Base-by-base conservation (phyloP, 2,113 vertebrate species). In the Riparia riparia region DNA sequence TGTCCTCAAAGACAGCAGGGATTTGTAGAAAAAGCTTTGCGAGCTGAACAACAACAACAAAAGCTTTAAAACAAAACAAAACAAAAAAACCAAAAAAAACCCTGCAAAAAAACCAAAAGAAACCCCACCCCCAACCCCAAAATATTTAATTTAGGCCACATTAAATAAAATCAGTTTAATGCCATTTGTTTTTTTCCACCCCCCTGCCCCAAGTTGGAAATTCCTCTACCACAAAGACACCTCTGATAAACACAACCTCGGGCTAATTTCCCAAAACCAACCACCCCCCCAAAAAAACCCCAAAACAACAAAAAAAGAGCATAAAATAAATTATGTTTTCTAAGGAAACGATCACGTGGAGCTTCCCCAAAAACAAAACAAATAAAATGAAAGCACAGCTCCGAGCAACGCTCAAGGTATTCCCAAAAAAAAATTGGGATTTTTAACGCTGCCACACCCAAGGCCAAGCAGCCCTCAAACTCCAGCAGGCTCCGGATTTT, bases 111-210 rank as follows among this genome's bases (percentile, higher is more conserved):
- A 37, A 37, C 37, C 37, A 7, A 37, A 8, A 37, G 10, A 37
- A 37, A 2, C 31, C n/a, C n/a, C n/a, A n/a, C n/a, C n/a, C n/a
- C 18, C 50, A 57, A 24, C 15, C 64, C 65, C 20, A 14, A 83
- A 74, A 57, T 58, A 51, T 82, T 96, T 94, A 81, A 96, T 94
- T 96, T 89, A 74, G 77, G 54, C 58, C 26, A 74, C 72, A 95
- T 96, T 94, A 94, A 97, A 97, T 95, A 89, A 92, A 97, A 96
- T 49, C 17, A 91, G 82, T 86, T 86, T 56, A 83, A 96, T 71
- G 82, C 32, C 49, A 20, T 80, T 82, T 63, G 54, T 37, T 37
- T 37, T 37, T 9, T 37, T 37, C 37, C n/a, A n/a, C n/a, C n/a
- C n/a, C n/a, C n/a, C n/a, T n/a, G n/a, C n/a, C 57, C 64, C 49